phyloP scores from a whole-genome alignment of 2,113 vertebrate genomes.

The Sinocyclocheilus anshuiensis region DNA sequence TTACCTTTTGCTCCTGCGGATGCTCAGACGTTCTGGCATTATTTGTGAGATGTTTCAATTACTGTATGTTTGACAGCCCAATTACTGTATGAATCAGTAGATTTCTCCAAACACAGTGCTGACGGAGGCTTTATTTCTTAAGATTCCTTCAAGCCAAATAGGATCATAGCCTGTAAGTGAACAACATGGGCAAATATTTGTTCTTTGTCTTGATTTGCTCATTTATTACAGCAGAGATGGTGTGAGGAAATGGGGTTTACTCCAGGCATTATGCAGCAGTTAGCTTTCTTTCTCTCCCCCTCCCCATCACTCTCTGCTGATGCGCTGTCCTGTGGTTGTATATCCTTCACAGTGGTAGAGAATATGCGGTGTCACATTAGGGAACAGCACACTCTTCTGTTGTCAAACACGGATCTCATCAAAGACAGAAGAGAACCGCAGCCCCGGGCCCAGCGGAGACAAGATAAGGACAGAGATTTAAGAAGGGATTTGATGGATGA shows the following conservation, averaged over 20 bases:
- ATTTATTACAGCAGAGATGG: conserved; percentile 1
- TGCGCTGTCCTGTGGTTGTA: conserved; percentile 25
- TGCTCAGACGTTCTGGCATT: neutral
- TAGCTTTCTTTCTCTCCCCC: neutral
- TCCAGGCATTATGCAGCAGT: conserved; percentile 12
- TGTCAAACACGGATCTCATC: conserved; percentile 46
- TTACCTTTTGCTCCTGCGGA: neutral
- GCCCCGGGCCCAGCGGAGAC: neutral
- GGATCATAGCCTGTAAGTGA: conserved; percentile 19
- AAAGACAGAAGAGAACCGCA: conserved; percentile 36
- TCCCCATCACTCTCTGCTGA: neutral
- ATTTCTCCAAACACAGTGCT: neutral
- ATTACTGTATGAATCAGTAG: neutral
- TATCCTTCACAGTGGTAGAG: conserved; percentile 14
- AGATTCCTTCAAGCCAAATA: conserved; percentile 11
- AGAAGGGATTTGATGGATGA: conserved; percentile 18
- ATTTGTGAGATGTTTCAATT: neutral
- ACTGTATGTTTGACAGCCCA: neutral
- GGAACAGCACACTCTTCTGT: conserved; percentile 12
- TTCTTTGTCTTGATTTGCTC: conserved; percentile 29
- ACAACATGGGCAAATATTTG: conserved; percentile 24
- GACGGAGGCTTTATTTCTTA: conserved; percentile 3
- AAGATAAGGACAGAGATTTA: conserved; percentile 15
- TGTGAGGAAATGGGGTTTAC: neutral
- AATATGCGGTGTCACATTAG: conserved; percentile 35